These are phyloP conservation scores for Cisticola juncidis DNA, from an alignment of 2,113 vertebrate species.

Conservation along the genomic window DNA sequence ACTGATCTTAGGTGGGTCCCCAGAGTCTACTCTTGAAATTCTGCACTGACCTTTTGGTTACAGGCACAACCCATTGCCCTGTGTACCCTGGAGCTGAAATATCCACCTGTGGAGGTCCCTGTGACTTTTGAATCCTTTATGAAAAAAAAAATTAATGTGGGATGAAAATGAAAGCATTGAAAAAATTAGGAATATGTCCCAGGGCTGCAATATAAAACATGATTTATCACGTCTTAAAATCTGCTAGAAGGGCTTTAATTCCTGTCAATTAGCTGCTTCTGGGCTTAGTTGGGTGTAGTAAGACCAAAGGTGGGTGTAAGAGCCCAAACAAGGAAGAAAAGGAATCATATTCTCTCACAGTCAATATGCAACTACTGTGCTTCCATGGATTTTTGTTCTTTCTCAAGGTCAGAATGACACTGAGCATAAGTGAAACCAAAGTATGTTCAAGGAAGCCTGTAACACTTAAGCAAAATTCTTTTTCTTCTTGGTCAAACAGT, in stretches of 20 bases:
- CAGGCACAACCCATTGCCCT: background rate
- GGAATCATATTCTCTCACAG: background rate
- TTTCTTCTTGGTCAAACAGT: background rate
- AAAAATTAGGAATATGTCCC: background rate
- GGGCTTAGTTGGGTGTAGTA: background rate
- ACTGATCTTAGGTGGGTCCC: rapidly evolving
- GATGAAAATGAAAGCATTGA: background rate
- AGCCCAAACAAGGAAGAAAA: background rate
- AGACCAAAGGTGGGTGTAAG: too few species aligned
- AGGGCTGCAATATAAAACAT: background rate
- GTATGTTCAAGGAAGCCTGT: background rate
- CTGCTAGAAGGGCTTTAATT: background rate
- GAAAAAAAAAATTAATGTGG: background rate
- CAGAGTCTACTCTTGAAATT: background rate
- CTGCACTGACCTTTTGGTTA: background rate
- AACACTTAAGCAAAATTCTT: background rate
- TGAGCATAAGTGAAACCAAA: background rate
- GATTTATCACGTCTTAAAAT: background rate
- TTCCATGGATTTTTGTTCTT: background rate
- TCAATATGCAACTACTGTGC: background rate
- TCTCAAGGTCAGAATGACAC: background rate
- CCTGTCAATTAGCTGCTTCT: background rate
- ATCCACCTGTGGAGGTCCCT: rapidly evolving
- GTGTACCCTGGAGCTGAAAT: background rate
- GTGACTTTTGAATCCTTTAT: background rate